Base-by-base conservation (phyloP, 2,113 vertebrate species). In the Sclerurus mexicanus region DNA sequence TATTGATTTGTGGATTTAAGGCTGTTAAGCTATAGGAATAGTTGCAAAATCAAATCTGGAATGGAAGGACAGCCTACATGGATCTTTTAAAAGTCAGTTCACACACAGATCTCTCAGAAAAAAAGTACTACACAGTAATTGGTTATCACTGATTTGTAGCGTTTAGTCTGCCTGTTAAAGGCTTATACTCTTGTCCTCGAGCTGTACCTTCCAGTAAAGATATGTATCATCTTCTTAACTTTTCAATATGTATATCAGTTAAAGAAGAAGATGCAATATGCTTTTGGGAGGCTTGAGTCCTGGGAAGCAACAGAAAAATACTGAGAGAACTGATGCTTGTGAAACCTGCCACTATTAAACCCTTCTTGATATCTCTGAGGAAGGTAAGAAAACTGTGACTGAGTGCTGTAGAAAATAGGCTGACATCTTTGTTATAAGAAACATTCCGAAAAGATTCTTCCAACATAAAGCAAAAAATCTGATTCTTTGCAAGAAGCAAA, bases 1-100 rank as follows among this genome's bases (percentile, higher is more conserved):
- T 25, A 58, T 3, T 4, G 2, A 10, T 63, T 74, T 66, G n/a
- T 11, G 13, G 27, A 33, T 28, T 35, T 71, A 31, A 79, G n/a
- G 21, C 8, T 49, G 5, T 7, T 56, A 50, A 59, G 22, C 4
- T 63, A 7, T 4, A 56, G 7, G 6, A 78, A 67, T 12, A 30
- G 2, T 59, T 33, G 12, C 14, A 64, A 31, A 30, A 39, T 18
- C 33, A 87, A 47, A 7, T 18, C n/a, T 60, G 14, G 7, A 53
- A 33, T 9, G 10, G 44, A 77, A 90, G 4, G 15, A 30, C 3
- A 33, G 5, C 21, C 68, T 24, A 46, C 0, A 0, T 4, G 4
- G 1, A 39, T 78, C 4, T 66, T 74, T 56, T 24, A 59, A 50
- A 77, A 84, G 23, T 5, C 22, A 37, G 4, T 37, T 81, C 46